Evolutionary conservation across 2,888 invertebrate species (phyloP), one percentile per base, ranked within the genome.

Genomic region (Tetanocera ferruginea): DNA sequence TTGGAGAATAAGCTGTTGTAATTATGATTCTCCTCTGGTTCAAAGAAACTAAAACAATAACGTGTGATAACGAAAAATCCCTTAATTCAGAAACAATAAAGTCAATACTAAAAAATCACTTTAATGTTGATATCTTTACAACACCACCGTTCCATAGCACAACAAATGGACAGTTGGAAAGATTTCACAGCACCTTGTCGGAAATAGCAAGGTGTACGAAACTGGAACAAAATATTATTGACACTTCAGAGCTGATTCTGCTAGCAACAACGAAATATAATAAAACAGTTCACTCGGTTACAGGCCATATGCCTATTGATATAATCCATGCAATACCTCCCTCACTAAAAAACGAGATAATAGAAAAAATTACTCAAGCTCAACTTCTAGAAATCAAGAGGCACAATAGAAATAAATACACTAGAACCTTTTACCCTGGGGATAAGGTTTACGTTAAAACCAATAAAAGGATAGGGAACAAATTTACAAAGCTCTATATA

Each of bases 221-320:
- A 69, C 25, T 66, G 5, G 52, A n/a, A 5, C 66, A 75, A 37
- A 43, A 23, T 25, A 34, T 72, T 19, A 57, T 60, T 19, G 72
- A 72, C 25, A n/a, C 72, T 19, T 19, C 72, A 14, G 76, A 81
- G 23, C 28, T 77, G 37, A 78, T 79, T 34, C 55, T 79, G 43
- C 60, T 49, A n/a, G 51, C 70, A 25, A 76, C 78, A 11, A 74
- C 74, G 23, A 74, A 80, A 69, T 80, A 81, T 76, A 82, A 81
- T 34, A 76, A 62, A 57, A 78, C 76, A 31, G 73, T 78, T 57
- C 78, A 72, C 25, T 81, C 80, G 2, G 70, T 62, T 2, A 80
- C 76, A 43, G 31, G 31, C 31, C 31, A 31, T 4, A 51, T 17
- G 14, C 71, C 71, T 6, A 72, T 72, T n/a, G 55, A 57, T 72